Evolutionary conservation across 2,888 invertebrate species (phyloP), one percentile per base, ranked within the genome.

Genomic region (Aricia artaxerxes): DNA sequence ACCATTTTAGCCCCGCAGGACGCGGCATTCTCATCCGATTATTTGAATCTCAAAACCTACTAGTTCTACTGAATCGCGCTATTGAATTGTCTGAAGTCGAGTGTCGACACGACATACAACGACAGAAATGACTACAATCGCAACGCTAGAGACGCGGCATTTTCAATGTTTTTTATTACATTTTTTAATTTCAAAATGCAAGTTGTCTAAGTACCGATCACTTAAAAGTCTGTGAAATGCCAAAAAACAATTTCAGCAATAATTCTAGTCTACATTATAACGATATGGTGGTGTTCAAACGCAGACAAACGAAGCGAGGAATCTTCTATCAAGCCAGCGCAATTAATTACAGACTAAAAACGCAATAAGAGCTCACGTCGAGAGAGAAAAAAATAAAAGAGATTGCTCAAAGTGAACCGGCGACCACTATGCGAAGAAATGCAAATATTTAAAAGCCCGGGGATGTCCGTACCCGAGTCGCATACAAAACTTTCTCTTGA

Each of bases 401-500:
- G 86, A 85, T 87, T 86, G 84, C 84, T 82, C 83, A 82, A 81
- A 84, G 83, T 87, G 88, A 87, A 86, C 69, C 69, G 69, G 69
- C 85, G 84, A 84, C 83, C 82, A 84, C 85, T 88, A 86, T 88
- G 88, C 87, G 88, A 88, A 89, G 89, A 89, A 91, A 93, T 91
- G 90, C 91, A 91, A 92, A 91, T 91, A 89, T 89, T 91, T 90
- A 90, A 91, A 88, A 89, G 90, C 87, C 86, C 82, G 81, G 85
- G 86, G 88, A 89, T 87, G 90, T 86, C 87, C 87, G 84, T 86
- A 84, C 80, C 75, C 80, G 84, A 84, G 84, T 86, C 85, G 87
- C 88, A 89, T 88, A 88, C 87, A 87, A 89, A 92, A 92, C 93
- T 93, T 93, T 93, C 93, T 87, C 92, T 84, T 83, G 82, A 86